These are phyloP conservation scores for Pycnomerus fuliginosus DNA, from an alignment of 2,888 invertebrate genomes.

Conservation along the genomic window DNA sequence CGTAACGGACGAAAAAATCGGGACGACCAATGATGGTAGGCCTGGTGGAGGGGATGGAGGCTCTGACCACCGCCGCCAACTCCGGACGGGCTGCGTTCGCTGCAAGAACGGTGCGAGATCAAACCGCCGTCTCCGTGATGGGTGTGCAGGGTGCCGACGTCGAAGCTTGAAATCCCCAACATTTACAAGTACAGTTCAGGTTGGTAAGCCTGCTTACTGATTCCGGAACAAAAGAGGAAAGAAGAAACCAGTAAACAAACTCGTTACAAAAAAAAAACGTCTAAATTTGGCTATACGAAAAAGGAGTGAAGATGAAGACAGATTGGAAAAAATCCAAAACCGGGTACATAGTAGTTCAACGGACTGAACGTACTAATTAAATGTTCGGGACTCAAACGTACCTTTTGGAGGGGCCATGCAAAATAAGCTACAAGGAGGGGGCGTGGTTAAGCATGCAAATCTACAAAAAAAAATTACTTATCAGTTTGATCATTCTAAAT, in stretches of 20 bases:
- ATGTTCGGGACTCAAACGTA: constrained; percentile 26
- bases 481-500: no score
- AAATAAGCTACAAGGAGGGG: no score
- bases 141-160: constrained; percentile 53
- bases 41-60: constrained; percentile 55
- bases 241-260: neutral
- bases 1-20: constrained; percentile 76
- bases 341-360: constrained; percentile 35
- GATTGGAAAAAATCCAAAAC: no score
- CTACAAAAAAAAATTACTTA: no score
- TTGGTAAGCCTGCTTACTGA: no score
- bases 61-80: constrained; percentile 59
- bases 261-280: constrained; percentile 2
- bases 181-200: constrained; percentile 46
- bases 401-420: constrained; percentile 6
- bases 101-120: constrained; percentile 49
- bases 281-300: neutral
- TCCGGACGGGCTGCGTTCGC: constrained; percentile 63
- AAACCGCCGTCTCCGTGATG: constrained; percentile 53
- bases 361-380: constrained; percentile 30
- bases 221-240: neutral
- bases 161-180: constrained; percentile 51
- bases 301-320: no score
- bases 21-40: constrained; percentile 75
- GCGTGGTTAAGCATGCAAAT: no score